Percentiles rank a stretch among this genome's conserved stretches.
Evolutionary conservation across 2,797 vertebrate genomes (phyloP).

Genomic region (Astyanax mexicanus): DNA sequence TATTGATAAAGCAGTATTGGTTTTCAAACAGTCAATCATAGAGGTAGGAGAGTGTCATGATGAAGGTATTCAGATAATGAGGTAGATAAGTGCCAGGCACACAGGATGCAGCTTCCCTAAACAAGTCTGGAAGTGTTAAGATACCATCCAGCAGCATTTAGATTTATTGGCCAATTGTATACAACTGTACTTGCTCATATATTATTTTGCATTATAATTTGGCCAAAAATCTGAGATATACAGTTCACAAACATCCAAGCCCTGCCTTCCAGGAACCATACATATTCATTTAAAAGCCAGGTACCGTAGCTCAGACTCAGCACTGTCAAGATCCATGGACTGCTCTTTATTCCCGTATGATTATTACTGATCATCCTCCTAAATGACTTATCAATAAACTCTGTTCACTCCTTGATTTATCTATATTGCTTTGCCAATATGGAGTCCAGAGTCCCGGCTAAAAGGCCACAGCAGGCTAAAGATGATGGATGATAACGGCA

Average conservation of each 20-base stretch:
- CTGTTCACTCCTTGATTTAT: conserved; percentile 79
- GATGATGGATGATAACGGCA: conserved; percentile 73
- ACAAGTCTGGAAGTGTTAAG: conserved; percentile 13
- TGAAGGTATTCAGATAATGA: conserved; percentile 58
- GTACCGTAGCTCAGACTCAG: conserved; percentile 49
- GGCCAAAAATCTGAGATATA: not conserved
- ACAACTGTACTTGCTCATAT: not conserved
- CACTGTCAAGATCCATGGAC: conserved; percentile 70
- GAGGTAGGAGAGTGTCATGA: conserved; percentile 45
- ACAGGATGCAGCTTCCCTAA: no score
- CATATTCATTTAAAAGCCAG: not conserved
- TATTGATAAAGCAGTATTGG: conserved; percentile 61
- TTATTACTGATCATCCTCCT: conserved; percentile 89
- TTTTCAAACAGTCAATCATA: conserved; percentile 59
- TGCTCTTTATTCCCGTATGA: conserved; percentile 84
- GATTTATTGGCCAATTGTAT: not conserved
- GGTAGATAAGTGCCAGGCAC: conserved; percentile 26
- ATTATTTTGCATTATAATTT: not conserved
- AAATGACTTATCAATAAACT: conserved; percentile 86
- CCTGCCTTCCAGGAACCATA: not conserved
- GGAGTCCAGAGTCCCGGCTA: conserved; percentile 80
- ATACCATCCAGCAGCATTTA: not conserved
- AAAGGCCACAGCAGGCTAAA: conserved; percentile 69
- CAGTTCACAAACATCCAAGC: not conserved
- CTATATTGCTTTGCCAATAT: conserved; percentile 84